phyloP scores from a whole-genome alignment of 1,140 invertebrate species.

The Drosophila sucinea region DNA sequence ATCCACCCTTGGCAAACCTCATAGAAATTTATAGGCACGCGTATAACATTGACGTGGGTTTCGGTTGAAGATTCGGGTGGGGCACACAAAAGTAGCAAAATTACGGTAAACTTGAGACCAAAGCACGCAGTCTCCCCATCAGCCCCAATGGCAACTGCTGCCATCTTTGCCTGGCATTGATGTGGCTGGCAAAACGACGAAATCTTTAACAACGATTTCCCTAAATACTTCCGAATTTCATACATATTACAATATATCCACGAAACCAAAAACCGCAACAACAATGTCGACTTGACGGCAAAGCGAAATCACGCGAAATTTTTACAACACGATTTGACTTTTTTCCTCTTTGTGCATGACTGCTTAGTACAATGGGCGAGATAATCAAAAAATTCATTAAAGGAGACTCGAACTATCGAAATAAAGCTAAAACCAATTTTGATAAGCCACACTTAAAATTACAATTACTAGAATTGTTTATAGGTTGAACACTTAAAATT shows the following conservation, averaged over 20 bases:
- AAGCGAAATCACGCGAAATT: constrained; percentile 79
- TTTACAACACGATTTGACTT: constrained; percentile 67
- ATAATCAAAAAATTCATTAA: neutral
- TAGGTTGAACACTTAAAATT: no score
- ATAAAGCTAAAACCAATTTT: neutral
- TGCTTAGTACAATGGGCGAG: constrained; percentile 44
- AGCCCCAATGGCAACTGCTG: constrained; percentile 55
- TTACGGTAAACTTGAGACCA: constrained; percentile 52
- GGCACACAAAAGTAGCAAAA: constrained; percentile 56
- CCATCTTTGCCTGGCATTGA: constrained; percentile 49
- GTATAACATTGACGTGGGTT: constrained; percentile 49
- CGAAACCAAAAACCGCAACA: constrained; percentile 49
- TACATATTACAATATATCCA: constrained; percentile 76
- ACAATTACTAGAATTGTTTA: no score
- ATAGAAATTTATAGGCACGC: constrained; percentile 75
- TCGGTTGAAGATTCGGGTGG: constrained; percentile 17
- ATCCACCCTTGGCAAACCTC: constrained; percentile 25
- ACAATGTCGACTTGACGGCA: constrained; percentile 61
- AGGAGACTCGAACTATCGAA: neutral
- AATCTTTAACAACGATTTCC: constrained; percentile 80
- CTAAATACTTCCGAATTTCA: constrained; percentile 81
- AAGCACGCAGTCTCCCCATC: constrained; percentile 28
- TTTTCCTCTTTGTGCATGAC: constrained; percentile 34
- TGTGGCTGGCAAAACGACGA: constrained; percentile 52
- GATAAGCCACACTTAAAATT: no score